Evolutionary conservation across 2,113 vertebrate species (phyloP).

Genomic region (Chaetops frenatus): DNA sequence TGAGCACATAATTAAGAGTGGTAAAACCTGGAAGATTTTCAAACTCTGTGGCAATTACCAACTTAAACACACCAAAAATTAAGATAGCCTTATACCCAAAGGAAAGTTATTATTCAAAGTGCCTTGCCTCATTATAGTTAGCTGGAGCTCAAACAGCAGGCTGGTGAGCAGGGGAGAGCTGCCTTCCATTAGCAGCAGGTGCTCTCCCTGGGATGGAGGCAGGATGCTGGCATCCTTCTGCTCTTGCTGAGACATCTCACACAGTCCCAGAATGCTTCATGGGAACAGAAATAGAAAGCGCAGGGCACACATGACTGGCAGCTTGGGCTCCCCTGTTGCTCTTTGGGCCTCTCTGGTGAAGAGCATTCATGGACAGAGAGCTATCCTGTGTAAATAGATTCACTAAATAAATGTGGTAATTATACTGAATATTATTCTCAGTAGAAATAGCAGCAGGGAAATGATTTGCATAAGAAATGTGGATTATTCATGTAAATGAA

Average conservation of each 20-base stretch:
- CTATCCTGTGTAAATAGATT: constrained; percentile 47
- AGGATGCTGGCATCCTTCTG: constrained; percentile 31
- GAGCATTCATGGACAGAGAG: neutral
- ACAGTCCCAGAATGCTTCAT: neutral
- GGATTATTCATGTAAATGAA: constrained; percentile 64
- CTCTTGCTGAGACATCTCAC: neutral
- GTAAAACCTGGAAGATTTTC: constrained; percentile 74
- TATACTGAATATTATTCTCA: constrained; percentile 60
- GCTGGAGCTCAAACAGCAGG: constrained; percentile 3
- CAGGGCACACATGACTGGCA: neutral
- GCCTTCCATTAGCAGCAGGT: constrained; percentile 38
- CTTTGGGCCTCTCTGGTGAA: constrained; percentile 9
- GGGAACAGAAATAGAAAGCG: neutral
- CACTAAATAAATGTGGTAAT: constrained; percentile 62
- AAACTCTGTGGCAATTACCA: constrained; percentile 71
- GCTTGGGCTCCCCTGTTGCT: constrained; percentile 20
- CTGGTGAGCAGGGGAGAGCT: neutral
- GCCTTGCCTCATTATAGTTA: constrained; percentile 57
- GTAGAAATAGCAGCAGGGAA: constrained; percentile 53
- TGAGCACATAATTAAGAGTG: constrained; percentile 74
- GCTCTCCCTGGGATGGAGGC: neutral
- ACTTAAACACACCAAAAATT: constrained; percentile 60
- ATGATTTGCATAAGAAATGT: constrained; percentile 66
- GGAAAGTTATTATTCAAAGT: constrained; percentile 58
- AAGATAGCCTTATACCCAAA: constrained; percentile 62